phyloP scores from a whole-genome alignment of 1,140 invertebrate species.

The Drosophila chauvacae region DNA sequence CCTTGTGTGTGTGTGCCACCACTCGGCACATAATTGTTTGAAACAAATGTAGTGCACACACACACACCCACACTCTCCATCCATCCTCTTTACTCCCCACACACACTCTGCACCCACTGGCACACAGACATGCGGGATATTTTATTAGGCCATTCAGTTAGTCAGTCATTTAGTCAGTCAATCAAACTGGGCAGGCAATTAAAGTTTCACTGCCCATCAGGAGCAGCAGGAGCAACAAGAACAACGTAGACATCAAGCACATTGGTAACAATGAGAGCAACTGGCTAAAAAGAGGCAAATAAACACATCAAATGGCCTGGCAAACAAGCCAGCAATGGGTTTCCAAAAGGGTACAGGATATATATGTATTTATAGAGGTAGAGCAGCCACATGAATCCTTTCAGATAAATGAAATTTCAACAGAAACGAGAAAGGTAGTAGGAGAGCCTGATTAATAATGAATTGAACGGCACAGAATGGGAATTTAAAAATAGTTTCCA shows the following conservation, averaged over 20 bases:
- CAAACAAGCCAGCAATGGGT: conserved; percentile 16
- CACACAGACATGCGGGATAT: conserved; percentile 52
- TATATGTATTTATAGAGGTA: neutral
- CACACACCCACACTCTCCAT: conserved; percentile 12
- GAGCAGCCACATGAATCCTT: conserved; percentile 12
- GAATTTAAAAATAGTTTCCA: conserved; percentile 17
- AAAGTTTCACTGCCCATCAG: conserved; percentile 74
- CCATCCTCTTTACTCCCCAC: no score
- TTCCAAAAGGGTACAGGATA: neutral
- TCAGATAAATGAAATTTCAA: conserved; percentile 36
- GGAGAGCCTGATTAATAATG: conserved; percentile 28
- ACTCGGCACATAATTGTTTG: conserved; percentile 79
- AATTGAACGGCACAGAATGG: conserved; percentile 20
- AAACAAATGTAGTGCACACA: conserved; percentile 68
- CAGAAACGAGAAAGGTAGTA: neutral
- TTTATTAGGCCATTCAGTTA: conserved; percentile 80
- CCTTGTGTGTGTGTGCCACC: conserved; percentile 26
- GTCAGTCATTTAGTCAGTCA: conserved; percentile 80
- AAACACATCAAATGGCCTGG: conserved; percentile 48
- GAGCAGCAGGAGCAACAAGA: conserved; percentile 25
- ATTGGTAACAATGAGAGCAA: conserved; percentile 4
- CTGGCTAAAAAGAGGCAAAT: conserved; percentile 20
- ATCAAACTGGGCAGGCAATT: conserved; percentile 74
- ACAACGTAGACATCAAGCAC: conserved; percentile 8
- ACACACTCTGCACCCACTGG: conserved; percentile 16